Base-by-base conservation (phyloP, 2,113 vertebrate genomes). In the Ochotona princeps region DNA sequence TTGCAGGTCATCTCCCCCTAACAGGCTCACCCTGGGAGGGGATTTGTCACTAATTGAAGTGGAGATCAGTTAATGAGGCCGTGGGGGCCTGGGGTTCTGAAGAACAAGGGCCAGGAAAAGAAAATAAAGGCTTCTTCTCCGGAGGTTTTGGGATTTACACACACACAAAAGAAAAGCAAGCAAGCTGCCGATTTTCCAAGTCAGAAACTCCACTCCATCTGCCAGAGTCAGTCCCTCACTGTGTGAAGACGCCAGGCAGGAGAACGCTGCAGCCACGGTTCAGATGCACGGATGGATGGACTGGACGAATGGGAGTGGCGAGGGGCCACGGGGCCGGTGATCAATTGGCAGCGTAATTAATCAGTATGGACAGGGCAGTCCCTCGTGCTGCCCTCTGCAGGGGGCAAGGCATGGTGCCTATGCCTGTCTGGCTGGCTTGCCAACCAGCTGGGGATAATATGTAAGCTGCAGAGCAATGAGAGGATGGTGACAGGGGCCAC, bases 1-100 rank as follows among this genome's bases (percentile, higher is more conserved):
- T 98, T 98, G 98, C 97, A 98, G 98, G 98, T 98, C 98, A 97
- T 98, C 98, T 98, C 97, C 92, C 97, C 98, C 98, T 98, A 98
- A 98, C 98, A 95, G 98, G 98, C 95, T 95, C 98, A 75, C 98
- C 98, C 98, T 97, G 98, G 98, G 98, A 98, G 97, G 98, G 98
- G 98, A 99, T 98, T 98, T 99, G 98, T 97, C 98, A 98, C 97
- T 97, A 98, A 98, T 97, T 98, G 98, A 98, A 97, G 97, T 97
- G 96, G 96, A 97, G 97, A 98, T 96, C 97, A 92, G 96, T 97
- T 97, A 97, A 96, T 97, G 97, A 98, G 97, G 95, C 96, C 78
- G 47, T 87, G 88, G 94, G 38, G 97, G 96, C 96, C 97, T 79
- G 66, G 91, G 76, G 91, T 51, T 95, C 88, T 66, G 85, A 1